Evolutionary conservation across 2,888 invertebrate species (phyloP).

Genomic region (Dascillus cervinus): DNA sequence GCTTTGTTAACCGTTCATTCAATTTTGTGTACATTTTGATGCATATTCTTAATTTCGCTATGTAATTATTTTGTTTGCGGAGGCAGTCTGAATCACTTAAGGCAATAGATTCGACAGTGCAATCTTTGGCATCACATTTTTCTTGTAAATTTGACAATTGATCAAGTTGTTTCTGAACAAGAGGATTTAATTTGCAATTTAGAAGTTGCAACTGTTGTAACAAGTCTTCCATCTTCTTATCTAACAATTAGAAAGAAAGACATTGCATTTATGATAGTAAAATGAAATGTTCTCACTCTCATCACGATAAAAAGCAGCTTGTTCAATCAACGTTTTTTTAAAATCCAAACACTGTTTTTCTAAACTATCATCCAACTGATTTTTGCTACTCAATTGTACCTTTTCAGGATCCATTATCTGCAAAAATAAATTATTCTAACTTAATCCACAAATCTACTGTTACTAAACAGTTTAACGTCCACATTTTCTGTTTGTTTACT

Average conservation of each 20-base stretch:
- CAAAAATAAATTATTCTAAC: too few relatives aligned
- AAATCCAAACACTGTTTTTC: too few relatives aligned
- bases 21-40: constrained; percentile 27
- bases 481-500: too few relatives aligned
- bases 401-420: too few relatives aligned
- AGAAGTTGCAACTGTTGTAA: constrained; percentile 22
- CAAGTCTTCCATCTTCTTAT: constrained; percentile 21
- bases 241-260: constrained; percentile 15
- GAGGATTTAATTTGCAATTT: constrained; percentile 12
- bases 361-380: too few relatives aligned
- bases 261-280: too few relatives aligned
- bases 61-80: constrained; percentile 26
- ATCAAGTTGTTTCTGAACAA: constrained; percentile 15
- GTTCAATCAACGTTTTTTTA: constrained; percentile 19
- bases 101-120: constrained; percentile 15
- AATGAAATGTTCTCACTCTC: too few relatives aligned
- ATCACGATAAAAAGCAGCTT: constrained; percentile 22
- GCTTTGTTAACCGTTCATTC: constrained; percentile 26
- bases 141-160: constrained; percentile 17
- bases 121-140: constrained; percentile 16
- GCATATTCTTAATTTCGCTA: constrained; percentile 27
- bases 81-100: constrained; percentile 25
- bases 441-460: too few relatives aligned
- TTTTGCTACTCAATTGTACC: too few relatives aligned
- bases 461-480: too few relatives aligned